These are phyloP conservation scores for Dendrocincla fuliginosa DNA, from an alignment of 2,797 vertebrate genomes.

Conservation along the genomic window DNA sequence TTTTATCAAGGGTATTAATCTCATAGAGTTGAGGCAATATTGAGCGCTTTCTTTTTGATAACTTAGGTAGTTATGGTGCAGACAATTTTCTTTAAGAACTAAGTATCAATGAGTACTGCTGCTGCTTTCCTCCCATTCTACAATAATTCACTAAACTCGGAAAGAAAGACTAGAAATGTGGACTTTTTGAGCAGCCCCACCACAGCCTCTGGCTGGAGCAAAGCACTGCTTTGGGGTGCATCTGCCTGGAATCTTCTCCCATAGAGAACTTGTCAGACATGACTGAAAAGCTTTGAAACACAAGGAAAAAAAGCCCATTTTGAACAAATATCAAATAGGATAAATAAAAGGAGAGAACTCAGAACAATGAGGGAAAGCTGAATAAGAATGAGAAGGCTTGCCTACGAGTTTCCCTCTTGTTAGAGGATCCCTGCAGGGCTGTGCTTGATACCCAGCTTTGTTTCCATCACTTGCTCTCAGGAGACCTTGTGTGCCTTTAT, in stretches of 20 bases:
- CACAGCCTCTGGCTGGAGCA: not conserved
- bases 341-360: not conserved
- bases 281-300: not conserved
- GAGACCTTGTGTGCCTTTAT: rapidly evolving
- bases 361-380: not conserved
- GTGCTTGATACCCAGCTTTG: not conserved
- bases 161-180: not conserved
- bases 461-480: not conserved
- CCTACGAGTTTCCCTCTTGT: not conserved
- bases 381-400: not conserved
- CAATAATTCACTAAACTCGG: not conserved
- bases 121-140: not conserved
- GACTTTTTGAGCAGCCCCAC: not conserved
- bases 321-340: not conserved
- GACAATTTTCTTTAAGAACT: not conserved
- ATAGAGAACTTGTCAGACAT: not conserved
- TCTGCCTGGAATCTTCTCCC: not conserved
- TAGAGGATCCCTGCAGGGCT: not conserved
- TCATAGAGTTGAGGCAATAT: not conserved
- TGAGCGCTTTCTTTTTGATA: not conserved
- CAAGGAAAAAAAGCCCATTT: not conserved
- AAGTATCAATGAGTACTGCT: rapidly evolving
- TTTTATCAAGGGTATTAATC: not conserved
- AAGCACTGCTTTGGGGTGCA: not conserved
- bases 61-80: not conserved